These are phyloP conservation scores for Embiotoca jacksoni DNA, from an alignment of 2,113 vertebrate genomes.

Conservation along the genomic window DNA sequence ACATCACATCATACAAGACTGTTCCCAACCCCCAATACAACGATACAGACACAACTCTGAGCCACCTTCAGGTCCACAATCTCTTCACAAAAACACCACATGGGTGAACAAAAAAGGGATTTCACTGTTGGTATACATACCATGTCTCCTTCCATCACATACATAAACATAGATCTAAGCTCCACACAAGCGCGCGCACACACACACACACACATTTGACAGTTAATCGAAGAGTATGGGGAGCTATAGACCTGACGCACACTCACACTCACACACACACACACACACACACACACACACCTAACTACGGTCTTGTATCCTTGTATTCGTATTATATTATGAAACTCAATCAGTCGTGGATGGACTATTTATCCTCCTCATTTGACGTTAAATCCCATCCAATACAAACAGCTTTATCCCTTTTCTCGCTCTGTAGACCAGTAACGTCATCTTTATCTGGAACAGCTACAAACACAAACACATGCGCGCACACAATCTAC, in stretches of 20 bases:
- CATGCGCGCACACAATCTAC: slow-evolving; percentile 39
- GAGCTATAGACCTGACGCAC: too few relatives aligned
- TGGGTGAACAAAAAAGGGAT: slow-evolving; percentile 37
- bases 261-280: too few relatives aligned
- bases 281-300: slow-evolving; percentile 27
- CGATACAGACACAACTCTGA: slow-evolving; percentile 7
- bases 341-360: slow-evolving; percentile 69
- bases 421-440: slow-evolving; percentile 55
- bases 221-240: too few relatives aligned
- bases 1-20: slow-evolving; percentile 27
- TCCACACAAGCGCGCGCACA: slow-evolving; percentile 25
- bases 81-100: slow-evolving; percentile 38
- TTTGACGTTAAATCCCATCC: slow-evolving; percentile 72
- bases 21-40: slow-evolving; percentile 21
- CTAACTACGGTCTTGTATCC: slow-evolving; percentile 19
- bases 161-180: slow-evolving; percentile 43
- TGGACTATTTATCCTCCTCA: slow-evolving; percentile 71
- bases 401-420: slow-evolving; percentile 75
- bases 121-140: slow-evolving; percentile 29
- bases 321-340: slow-evolving; percentile 41
- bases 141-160: slow-evolving; percentile 4
- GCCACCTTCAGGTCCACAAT: slow-evolving; percentile 31
- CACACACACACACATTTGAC: slow-evolving; percentile 17
- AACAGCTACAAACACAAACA: slow-evolving; percentile 56
- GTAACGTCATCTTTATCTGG: slow-evolving; percentile 58